These are phyloP conservation scores for Chlorocebus sabaeus DNA, from an alignment of 2,113 vertebrate species.

Conservation along the genomic window DNA sequence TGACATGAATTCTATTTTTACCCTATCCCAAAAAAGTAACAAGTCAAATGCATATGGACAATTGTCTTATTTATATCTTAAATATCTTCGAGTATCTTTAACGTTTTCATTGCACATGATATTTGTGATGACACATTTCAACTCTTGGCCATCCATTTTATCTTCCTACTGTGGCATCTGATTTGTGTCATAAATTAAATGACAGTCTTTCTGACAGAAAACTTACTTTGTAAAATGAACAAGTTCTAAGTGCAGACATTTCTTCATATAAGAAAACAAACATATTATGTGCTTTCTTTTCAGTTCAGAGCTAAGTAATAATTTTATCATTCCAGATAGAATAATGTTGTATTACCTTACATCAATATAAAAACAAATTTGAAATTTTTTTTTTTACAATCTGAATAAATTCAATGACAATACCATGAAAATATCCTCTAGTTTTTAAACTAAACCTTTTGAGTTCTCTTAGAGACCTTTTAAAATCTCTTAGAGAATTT, in stretches of 20 bases:
- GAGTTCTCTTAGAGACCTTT: not conserved
- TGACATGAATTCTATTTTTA: constrained; percentile 17
- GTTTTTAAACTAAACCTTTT: not conserved
- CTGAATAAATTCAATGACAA: not conserved
- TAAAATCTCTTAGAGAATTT: not conserved
- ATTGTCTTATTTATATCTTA: not conserved
- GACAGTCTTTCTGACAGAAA: constrained; percentile 6
- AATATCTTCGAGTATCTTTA: not conserved
- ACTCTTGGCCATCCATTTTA: not conserved
- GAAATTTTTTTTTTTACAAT: not conserved
- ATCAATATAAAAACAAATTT: not conserved
- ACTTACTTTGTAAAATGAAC: not conserved
- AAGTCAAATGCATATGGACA: constrained; percentile 2
- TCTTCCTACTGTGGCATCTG: constrained; percentile 6
- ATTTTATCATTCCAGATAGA: constrained; percentile 5
- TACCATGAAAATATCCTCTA: not conserved
- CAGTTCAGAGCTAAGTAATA: constrained; percentile 26
- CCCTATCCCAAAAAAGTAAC: not conserved
- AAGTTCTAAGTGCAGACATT: not conserved
- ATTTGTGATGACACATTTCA: not conserved
- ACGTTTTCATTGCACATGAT: not conserved
- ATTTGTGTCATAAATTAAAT: not conserved
- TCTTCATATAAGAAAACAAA: constrained; percentile 37
- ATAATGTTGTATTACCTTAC: not conserved
- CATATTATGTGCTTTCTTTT: constrained; percentile 13